Evolutionary conservation across 64 coral and sea anemone genomes (phyloP).

Genomic region (Orbicella faveolata): DNA sequence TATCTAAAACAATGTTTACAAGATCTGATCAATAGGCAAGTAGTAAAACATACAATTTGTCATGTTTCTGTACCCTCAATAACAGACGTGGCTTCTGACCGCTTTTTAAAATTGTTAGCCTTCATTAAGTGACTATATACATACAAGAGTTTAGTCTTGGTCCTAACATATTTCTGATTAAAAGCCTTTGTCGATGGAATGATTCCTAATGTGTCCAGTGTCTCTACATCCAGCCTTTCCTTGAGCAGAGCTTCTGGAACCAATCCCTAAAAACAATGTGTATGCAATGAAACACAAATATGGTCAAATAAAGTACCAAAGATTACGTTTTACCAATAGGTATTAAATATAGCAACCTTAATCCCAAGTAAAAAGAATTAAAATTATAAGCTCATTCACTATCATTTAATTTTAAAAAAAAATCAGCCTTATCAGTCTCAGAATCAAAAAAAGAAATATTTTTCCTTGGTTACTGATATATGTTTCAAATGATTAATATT

Average conservation of each 20-base stretch:
- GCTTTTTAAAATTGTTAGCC: background rate
- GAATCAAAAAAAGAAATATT: no score
- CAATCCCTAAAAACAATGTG: constrained; percentile 46
- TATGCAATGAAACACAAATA: background rate
- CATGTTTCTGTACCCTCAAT: background rate
- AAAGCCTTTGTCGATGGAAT: constrained; percentile 82
- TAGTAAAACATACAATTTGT: no score
- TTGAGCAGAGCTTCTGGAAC: constrained; percentile 93
- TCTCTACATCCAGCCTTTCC: constrained; percentile 93
- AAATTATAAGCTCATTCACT: background rate
- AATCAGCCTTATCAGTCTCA: no score
- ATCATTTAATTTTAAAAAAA: no score
- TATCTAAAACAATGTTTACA: no score
- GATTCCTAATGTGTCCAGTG: constrained; percentile 83
- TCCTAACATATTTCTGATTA: constrained; percentile 96
- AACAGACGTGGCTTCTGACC: background rate
- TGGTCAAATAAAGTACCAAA: no score
- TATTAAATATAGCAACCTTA: background rate
- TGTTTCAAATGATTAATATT: no score
- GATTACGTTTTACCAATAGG: background rate
- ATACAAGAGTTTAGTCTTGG: constrained; percentile 98
- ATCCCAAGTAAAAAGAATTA: no score
- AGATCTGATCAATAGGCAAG: no score
- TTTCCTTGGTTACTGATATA: no score
- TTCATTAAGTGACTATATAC: background rate